These are phyloP conservation scores for Psix sp. DNA, from an alignment of 1,140 invertebrate species.

Conservation along the genomic window DNA sequence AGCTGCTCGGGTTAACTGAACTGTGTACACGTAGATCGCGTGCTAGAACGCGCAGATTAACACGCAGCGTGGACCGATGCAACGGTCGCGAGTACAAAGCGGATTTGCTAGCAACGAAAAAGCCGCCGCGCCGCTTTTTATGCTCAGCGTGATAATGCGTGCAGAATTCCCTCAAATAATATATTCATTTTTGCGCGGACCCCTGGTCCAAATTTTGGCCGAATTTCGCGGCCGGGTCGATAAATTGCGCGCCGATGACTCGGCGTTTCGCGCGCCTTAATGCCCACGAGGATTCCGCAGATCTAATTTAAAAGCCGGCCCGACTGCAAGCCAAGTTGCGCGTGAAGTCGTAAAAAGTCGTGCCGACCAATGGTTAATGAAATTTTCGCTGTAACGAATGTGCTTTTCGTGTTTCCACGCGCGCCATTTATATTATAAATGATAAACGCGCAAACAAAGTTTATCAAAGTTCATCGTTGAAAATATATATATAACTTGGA, in stretches of 20 bases:
- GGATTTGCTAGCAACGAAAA: conserved; percentile 44
- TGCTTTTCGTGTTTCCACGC: conserved; percentile 39
- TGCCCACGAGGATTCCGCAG: conserved; percentile 16
- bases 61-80: conserved; percentile 50
- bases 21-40: conserved; percentile 53
- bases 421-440: conserved; percentile 38
- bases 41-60: conserved; percentile 52
- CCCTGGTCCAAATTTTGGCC: conserved; percentile 6
- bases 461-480: conserved; percentile 20
- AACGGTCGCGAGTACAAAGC: conserved; percentile 53
- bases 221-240: conserved; percentile 25
- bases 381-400: conserved; percentile 41
- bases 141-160: conserved; percentile 28
- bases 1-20: conserved; percentile 52
- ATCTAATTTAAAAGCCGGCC: conserved; percentile 14
- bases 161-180: conserved; percentile 34
- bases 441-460: conserved; percentile 43
- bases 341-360: conserved; percentile 27
- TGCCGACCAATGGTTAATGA: conserved; percentile 30
- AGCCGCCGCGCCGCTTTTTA: conserved; percentile 38
- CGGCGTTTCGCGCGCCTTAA: conserved; percentile 16
- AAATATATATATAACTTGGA: conserved; percentile 30
- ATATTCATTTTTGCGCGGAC: conserved; percentile 33
- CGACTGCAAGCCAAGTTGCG: not conserved
- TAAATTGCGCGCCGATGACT: conserved; percentile 49